Conservation (phyloP, 2,113 vertebrate genomes). For the Okapia johnstoni region DNA sequence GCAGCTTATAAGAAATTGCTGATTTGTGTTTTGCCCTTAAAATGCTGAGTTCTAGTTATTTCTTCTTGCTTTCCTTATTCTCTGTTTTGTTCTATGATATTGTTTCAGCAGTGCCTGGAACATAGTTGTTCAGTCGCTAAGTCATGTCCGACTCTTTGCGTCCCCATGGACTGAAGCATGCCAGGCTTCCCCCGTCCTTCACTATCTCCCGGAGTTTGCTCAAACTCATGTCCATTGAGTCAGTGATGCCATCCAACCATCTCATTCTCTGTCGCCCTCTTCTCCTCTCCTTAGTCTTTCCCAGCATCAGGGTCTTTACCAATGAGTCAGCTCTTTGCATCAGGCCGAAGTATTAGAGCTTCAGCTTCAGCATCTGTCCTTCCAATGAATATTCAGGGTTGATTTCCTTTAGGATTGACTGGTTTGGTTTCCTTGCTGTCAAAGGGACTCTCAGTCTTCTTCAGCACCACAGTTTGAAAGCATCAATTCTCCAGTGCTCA, state of each 20-base stretch:
- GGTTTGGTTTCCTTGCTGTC: neutral
- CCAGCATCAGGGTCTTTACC: neutral
- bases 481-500: neutral
- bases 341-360: neutral
- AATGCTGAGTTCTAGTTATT: neutral
- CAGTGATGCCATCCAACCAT: neutral
- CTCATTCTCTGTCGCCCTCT: neutral
- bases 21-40: slow-evolving; percentile 29
- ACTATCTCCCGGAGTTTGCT: neutral
- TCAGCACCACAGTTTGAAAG: neutral
- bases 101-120: neutral
- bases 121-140: neutral
- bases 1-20: neutral
- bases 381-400: neutral
- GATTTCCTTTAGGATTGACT: neutral
- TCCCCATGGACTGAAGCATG: neutral
- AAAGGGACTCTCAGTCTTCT: neutral
- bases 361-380: neutral
- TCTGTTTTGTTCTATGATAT: neutral
- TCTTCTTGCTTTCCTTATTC: neutral
- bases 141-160: neutral
- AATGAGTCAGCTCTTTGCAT: neutral
- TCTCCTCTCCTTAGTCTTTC: neutral
- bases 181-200: neutral
- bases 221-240: neutral